Evolutionary conservation across 35 echinoderm and acorn worm species (phyloP), one percentile per base, ranked within the genome.

Genomic region (Lytechinus pictus): DNA sequence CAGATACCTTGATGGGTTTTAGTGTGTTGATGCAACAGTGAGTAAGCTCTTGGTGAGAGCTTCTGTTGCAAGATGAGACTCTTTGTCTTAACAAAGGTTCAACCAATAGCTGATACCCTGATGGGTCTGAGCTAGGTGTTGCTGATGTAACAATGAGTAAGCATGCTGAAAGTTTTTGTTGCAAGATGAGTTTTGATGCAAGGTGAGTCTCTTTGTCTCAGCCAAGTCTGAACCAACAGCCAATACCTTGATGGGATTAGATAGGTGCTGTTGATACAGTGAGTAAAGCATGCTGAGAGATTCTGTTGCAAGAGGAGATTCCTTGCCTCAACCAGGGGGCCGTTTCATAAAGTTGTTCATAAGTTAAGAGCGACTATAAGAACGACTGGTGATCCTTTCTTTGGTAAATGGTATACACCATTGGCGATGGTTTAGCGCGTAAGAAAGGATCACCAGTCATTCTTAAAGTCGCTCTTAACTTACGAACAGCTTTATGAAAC

Each of bases 71-170:
- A 55, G 9, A 94, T 29, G 27, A 93, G 86, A 16, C 44, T 91
- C 27, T 29, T 72, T 51, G 86, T 86, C 86, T 89, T n/a, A 27
- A 86, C 44, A 52, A 57, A 44, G 52, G 54, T 28, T 29, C 5
- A 53, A 28, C 57, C 93, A 44, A 55, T 87, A 16, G 95, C 96
- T 27, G 87, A 72, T 52, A 99, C 93, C 55, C 93, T 96, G 94
- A 97, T 96, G 89, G 11, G 55, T 44, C 61, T 71, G 14, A 71
- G 61, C 61, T 71, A 2, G 13, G 61, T 71, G 61, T 9, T 52
- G 27, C 72, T 51, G 87, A 95, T 21, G 96, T 92, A 14, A 98
- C 94, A 54, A 96, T 98, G 55, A 98, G 95, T 94, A 98, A 87
- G 28, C 95, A 96, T 5, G 96, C 91, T 9, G 96, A 95, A 8